These are phyloP conservation scores for Agrotis clavis DNA, from an alignment of 2,888 invertebrate species.

Conservation along the genomic window DNA sequence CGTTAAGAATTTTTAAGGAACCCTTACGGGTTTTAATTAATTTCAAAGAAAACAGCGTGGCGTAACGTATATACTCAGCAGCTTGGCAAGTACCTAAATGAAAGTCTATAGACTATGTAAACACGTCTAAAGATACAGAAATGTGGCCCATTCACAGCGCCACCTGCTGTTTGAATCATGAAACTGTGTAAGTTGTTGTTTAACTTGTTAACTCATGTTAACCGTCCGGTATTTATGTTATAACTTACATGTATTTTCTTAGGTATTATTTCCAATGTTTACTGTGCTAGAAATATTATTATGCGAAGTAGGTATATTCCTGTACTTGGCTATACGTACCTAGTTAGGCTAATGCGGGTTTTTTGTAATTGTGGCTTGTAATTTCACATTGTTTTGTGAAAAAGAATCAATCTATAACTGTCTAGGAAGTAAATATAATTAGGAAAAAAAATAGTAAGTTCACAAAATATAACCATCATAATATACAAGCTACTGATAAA, in stretches of 20 bases:
- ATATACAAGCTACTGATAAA: not conserved
- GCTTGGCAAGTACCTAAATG: slow-evolving; percentile 1
- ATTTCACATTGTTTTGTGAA: not conserved
- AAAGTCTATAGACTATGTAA: slow-evolving; percentile 12
- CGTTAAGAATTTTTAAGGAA: not conserved
- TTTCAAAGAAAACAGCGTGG: not conserved
- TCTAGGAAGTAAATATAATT: too few species aligned
- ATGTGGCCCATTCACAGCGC: slow-evolving; percentile 3
- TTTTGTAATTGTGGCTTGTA: not conserved
- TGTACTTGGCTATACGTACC: not conserved
- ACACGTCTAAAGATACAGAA: slow-evolving; percentile 15
- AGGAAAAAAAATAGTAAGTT: too few species aligned
- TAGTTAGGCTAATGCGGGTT: not conserved
- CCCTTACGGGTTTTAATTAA: not conserved
- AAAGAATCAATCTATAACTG: not conserved
- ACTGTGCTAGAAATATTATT: slow-evolving; percentile 6
- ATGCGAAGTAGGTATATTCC: not conserved
- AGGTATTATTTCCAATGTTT: slow-evolving; percentile 37
- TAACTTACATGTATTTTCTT: slow-evolving; percentile 49
- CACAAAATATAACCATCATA: too few species aligned
- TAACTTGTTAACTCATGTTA: slow-evolving; percentile 33
- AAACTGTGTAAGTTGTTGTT: slow-evolving; percentile 39
- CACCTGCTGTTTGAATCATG: slow-evolving; percentile 34
- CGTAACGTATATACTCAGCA: not conserved
- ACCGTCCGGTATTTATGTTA: slow-evolving; percentile 43